phyloP scores from a whole-genome alignment of 2,113 vertebrate genomes.

The Coracopsis vasa region DNA sequence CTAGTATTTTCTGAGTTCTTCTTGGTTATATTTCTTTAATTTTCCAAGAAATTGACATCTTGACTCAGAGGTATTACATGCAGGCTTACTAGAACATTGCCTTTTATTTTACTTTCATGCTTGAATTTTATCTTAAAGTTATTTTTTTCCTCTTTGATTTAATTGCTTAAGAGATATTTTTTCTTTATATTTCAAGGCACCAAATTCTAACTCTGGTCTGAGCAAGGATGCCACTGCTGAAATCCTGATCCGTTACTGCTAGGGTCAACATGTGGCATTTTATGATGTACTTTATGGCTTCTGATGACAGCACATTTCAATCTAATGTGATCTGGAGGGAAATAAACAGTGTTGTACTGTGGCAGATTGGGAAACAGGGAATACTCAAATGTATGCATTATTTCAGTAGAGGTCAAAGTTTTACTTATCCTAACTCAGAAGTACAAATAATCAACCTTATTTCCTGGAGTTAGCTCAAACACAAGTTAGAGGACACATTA shows the following conservation, averaged over 20 bases:
- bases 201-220: not conserved
- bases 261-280: slow-evolving; percentile 18
- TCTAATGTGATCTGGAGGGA: not conserved
- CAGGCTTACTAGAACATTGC: not conserved
- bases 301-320: slow-evolving; percentile 16
- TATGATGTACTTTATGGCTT: not conserved
- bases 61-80: not conserved
- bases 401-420: slow-evolving; percentile 1
- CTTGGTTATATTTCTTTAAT: not conserved
- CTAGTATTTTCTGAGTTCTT: not conserved
- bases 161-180: not conserved
- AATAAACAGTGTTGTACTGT: not conserved
- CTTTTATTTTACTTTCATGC: not conserved
- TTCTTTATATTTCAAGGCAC: not conserved
- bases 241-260: not conserved
- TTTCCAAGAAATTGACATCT: not conserved
- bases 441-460: not conserved
- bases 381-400: not conserved
- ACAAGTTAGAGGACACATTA: not conserved
- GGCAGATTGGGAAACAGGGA: not conserved
- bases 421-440: not conserved
- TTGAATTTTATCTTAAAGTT: not conserved
- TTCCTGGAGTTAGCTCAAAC: not conserved
- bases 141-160: not conserved
- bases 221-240: not conserved